A percentile compares a stretch with the other conserved stretches of the same genome.
Conservation (phyloP, 2,888 invertebrate genomes). For the Antitype chi region DNA sequence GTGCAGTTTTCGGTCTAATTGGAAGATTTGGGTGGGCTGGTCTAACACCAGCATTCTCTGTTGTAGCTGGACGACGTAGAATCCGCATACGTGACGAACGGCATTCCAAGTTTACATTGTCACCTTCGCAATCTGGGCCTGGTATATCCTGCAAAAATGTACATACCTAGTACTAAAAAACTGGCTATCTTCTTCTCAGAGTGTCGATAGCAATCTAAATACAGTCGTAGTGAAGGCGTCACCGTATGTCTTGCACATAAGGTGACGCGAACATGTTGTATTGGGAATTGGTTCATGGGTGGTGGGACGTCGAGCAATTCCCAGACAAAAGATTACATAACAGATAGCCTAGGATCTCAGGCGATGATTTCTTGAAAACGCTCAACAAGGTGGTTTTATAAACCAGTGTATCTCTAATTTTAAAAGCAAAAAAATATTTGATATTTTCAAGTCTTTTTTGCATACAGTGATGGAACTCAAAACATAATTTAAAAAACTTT, state of each 20-base stretch:
- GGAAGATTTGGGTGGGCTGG: conserved; percentile 73
- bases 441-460: too few relatives aligned
- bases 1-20: conserved; percentile 80
- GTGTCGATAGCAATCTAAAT: too few relatives aligned
- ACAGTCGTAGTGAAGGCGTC: background rate
- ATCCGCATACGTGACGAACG: conserved; percentile 18
- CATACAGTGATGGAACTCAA: too few relatives aligned
- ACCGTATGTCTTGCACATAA: background rate
- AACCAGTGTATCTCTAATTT: too few relatives aligned
- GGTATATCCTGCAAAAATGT: conserved; percentile 35
- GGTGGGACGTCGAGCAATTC: background rate
- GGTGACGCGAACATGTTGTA: background rate
- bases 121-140: conserved; percentile 37
- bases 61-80: conserved; percentile 82
- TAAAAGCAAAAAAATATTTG: too few relatives aligned
- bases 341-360: background rate
- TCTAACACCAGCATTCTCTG: conserved; percentile 80
- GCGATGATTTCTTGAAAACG: too few relatives aligned
- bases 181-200: background rate
- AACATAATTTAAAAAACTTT: too few relatives aligned
- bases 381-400: too few relatives aligned
- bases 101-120: conserved; percentile 18
- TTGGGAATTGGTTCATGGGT: background rate
- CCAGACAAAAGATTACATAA: background rate
- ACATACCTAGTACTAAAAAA: background rate